phyloP scores from a whole-genome alignment of 2,888 invertebrate species.

The Nowickia ferox region DNA sequence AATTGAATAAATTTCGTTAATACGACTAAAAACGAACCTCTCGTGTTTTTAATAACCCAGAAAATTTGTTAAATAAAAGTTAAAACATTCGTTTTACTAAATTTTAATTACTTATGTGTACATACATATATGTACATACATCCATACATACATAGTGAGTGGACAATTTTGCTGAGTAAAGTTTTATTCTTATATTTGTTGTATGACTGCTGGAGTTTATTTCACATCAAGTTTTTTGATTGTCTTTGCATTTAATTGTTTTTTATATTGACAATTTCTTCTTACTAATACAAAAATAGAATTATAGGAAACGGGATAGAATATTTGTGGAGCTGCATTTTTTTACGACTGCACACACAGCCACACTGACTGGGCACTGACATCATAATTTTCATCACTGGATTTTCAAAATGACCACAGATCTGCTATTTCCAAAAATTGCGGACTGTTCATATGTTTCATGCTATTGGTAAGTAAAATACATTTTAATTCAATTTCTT shows the following conservation, averaged over 20 bases:
- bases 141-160: neutral
- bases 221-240: neutral
- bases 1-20: constrained; percentile 49
- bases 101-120: constrained; percentile 3
- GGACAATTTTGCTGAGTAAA: neutral
- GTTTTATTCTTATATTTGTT: constrained; percentile 4
- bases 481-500: neutral
- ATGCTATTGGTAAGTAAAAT: constrained; percentile 89
- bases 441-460: constrained; percentile 92
- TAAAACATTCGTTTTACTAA: constrained; percentile 27
- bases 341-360: constrained; percentile 12
- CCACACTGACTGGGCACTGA: constrained; percentile 63
- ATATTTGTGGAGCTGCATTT: constrained; percentile 46
- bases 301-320: constrained; percentile 29
- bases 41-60: constrained; percentile 49
- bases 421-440: constrained; percentile 88
- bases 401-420: constrained; percentile 80
- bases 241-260: constrained; percentile 12
- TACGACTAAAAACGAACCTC: constrained; percentile 60
- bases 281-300: neutral
- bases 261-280: neutral
- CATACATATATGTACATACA: neutral
- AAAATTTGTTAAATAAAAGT: constrained; percentile 44
- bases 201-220: neutral
- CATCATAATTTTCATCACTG: constrained; percentile 68